Percentiles rank a stretch among this genome's conserved stretches.
Evolutionary conservation across 2,113 vertebrate genomes (phyloP).

Genomic region (Stegostoma tigrinum): DNA sequence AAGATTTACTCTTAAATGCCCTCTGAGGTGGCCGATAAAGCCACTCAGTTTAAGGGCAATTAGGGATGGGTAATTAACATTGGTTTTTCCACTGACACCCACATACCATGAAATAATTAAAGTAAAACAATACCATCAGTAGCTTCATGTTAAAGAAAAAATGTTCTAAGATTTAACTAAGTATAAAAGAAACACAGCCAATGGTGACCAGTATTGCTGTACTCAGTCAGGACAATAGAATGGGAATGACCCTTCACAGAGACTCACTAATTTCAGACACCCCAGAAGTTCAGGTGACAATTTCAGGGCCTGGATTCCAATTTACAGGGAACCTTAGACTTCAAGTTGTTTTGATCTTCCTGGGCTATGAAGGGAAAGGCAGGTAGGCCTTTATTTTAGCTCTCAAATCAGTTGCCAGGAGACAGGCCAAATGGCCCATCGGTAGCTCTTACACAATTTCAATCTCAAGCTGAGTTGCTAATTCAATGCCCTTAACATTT

Average conservation of each 20-base stretch:
- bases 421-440: neutral
- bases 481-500: neutral
- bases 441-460: neutral
- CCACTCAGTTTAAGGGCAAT: no score
- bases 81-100: no score
- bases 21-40: no score
- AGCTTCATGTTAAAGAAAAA: neutral
- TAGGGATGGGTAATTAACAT: no score
- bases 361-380: neutral
- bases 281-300: neutral
- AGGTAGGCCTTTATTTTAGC: neutral
- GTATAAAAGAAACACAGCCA: neutral
- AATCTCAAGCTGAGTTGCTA: neutral
- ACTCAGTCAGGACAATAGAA: neutral
- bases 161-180: neutral
- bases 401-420: neutral
- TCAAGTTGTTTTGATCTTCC: neutral
- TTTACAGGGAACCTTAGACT: neutral
- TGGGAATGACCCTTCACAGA: neutral
- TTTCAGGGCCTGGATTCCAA: neutral
- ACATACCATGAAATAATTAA: no score
- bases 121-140: no score
- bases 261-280: neutral
- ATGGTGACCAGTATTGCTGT: neutral
- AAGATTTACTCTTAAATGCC: no score